Percentiles rank a stretch among this genome's conserved stretches.
Evolutionary conservation across 2,888 invertebrate species (phyloP).

Genomic region (Cerastis leucographa): DNA sequence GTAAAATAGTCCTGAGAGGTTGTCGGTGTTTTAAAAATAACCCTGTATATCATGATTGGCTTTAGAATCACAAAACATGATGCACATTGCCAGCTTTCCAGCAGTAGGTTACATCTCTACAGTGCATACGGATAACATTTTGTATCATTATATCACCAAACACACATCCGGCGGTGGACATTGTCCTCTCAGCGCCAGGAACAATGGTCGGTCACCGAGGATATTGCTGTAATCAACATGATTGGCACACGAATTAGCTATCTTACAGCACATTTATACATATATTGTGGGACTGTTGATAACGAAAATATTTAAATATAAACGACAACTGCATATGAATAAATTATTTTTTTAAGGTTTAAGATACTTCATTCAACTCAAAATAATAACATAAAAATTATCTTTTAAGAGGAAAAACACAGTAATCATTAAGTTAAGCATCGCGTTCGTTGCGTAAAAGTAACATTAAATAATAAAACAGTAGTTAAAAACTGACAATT

Average conservation of each 20-base stretch:
- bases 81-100: not conserved
- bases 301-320: too few species aligned
- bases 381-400: not conserved
- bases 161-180: constrained; percentile 27
- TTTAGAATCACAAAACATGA: not conserved
- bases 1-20: too few species aligned
- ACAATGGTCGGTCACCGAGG: constrained; percentile 46
- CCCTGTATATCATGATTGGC: too few species aligned
- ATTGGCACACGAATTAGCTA: constrained; percentile 20
- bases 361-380: not conserved
- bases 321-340: too few species aligned
- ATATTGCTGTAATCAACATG: constrained; percentile 43
- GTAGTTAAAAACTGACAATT: not conserved
- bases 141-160: constrained; percentile 7
- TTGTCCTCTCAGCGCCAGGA: constrained; percentile 14
- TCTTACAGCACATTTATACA: too few species aligned
- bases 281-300: not conserved
- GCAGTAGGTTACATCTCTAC: not conserved
- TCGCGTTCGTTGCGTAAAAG: not conserved
- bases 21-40: too few species aligned
- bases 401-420: not conserved
- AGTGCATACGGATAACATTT: constrained; percentile 5
- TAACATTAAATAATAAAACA: not conserved
- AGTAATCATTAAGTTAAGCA: not conserved
- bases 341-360: too few species aligned